Percentiles rank a stretch among this genome's conserved stretches.
Conservation (phyloP, 2,113 vertebrate genomes). For the Erythrocebus patas region DNA sequence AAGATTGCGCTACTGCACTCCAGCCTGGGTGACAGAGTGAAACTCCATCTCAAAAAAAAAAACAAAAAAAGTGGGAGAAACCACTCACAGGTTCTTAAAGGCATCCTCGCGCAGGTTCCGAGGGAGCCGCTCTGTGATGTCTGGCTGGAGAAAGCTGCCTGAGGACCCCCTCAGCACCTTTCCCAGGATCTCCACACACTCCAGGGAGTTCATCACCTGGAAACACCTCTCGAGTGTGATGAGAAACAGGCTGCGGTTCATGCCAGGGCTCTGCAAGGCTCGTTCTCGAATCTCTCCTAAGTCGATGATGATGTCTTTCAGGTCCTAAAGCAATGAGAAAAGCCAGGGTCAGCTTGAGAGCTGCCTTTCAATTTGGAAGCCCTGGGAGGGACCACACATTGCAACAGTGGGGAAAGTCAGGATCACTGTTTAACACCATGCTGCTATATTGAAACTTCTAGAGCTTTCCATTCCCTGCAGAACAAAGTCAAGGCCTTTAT, state of each 20-base stretch:
- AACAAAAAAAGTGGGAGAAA: background rate
- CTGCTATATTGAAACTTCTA: background rate
- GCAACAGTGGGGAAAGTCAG: background rate
- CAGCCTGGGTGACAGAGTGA: too few species aligned
- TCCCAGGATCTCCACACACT: slow-evolving; percentile 85
- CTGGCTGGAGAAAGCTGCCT: slow-evolving; percentile 80
- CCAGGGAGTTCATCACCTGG: slow-evolving; percentile 75
- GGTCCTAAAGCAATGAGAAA: slow-evolving; percentile 71
- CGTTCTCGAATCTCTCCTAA: slow-evolving; percentile 75
- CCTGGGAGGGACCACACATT: background rate
- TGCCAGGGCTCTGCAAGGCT: slow-evolving; percentile 83
- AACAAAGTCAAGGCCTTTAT: background rate
- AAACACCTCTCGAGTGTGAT: slow-evolving; percentile 84
- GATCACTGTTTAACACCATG: background rate
- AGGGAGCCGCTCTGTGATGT: slow-evolving; percentile 79
- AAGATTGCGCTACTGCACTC: too few species aligned
- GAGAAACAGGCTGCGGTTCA: slow-evolving; percentile 86
- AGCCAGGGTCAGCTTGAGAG: background rate
- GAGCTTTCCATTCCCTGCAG: background rate
- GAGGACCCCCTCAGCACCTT: slow-evolving; percentile 77
- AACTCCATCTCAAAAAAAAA: too few species aligned
- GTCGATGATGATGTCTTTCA: slow-evolving; percentile 73
- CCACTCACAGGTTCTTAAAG: slow-evolving; percentile 87
- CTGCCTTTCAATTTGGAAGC: background rate
- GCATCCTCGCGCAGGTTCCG: slow-evolving; percentile 77